Percentiles rank a stretch among this genome's conserved stretches.
phyloP scores from a whole-genome alignment of 2,797 vertebrate genomes.

The Leptatherina wallacei region DNA sequence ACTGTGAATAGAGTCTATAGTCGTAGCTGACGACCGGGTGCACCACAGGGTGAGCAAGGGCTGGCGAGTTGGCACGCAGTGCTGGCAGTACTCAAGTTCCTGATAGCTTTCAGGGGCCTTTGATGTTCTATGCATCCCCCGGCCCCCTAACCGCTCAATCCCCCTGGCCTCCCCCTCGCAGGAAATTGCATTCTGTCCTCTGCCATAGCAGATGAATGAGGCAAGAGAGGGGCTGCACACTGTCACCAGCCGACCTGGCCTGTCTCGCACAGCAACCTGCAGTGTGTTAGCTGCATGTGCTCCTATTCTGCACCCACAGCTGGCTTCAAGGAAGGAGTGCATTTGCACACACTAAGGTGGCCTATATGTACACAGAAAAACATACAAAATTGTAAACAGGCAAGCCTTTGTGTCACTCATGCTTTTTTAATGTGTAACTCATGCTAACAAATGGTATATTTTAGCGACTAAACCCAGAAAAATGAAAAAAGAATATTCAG shows the following conservation, averaged over 20 bases:
- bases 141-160: conserved; percentile 52
- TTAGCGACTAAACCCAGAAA: conserved; percentile 1
- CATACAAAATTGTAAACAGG: conserved; percentile 29
- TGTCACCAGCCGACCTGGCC: conserved; percentile 79
- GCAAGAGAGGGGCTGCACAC: conserved; percentile 78
- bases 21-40: conserved; percentile 65
- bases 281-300: conserved; percentile 75
- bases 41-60: conserved; percentile 69
- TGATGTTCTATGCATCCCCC: conserved; percentile 83
- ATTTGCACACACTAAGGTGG: conserved; percentile 25
- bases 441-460: conserved; percentile 7
- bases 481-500: neutral
- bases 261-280: conserved; percentile 79
- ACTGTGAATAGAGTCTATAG: conserved; percentile 42
- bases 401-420: conserved; percentile 17
- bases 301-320: conserved; percentile 60
- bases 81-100: conserved; percentile 83
- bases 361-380: conserved; percentile 22
- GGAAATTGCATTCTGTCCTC: conserved; percentile 85
- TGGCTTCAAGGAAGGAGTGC: conserved; percentile 32
- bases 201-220: conserved; percentile 84
- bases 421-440: neutral
- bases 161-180: conserved; percentile 78
- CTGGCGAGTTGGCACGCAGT: conserved; percentile 80
- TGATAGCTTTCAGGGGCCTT: conserved; percentile 78